phyloP scores from a whole-genome alignment of 2,888 invertebrate genomes.

The Temnothorax unifasciatus region DNA sequence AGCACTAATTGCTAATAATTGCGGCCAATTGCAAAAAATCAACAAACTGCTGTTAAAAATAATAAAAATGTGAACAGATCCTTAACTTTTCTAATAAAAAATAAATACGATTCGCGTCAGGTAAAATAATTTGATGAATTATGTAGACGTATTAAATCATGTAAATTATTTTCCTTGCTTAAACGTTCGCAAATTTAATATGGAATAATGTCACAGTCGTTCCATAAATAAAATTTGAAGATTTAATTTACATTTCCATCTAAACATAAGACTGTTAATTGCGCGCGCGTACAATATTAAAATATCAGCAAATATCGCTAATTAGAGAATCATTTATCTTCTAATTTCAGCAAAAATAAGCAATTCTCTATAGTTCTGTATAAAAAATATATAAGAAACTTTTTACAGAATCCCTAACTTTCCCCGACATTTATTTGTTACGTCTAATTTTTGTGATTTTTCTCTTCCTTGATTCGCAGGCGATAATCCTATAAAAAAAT shows the following conservation, averaged over 20 bases:
- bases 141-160: background rate
- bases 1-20: background rate
- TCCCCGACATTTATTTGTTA: background rate
- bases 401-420: background rate
- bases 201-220: background rate
- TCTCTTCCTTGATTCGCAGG: background rate
- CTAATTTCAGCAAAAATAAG: background rate
- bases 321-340: background rate
- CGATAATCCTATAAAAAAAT: conserved; percentile 15
- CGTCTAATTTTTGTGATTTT: background rate
- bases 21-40: background rate
- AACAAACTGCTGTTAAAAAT: background rate
- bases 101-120: background rate
- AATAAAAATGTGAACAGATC: background rate
- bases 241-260: background rate
- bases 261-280: background rate
- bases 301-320: background rate
- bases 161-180: background rate
- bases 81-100: background rate
- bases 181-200: background rate
- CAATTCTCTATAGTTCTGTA: background rate
- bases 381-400: background rate
- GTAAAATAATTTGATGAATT: conserved; percentile 1
- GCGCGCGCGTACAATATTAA: background rate
- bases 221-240: background rate